Evolutionary conservation across 2,888 invertebrate genomes (phyloP), one percentile per base, ranked within the genome.

Genomic region (Phorcus lineatus): DNA sequence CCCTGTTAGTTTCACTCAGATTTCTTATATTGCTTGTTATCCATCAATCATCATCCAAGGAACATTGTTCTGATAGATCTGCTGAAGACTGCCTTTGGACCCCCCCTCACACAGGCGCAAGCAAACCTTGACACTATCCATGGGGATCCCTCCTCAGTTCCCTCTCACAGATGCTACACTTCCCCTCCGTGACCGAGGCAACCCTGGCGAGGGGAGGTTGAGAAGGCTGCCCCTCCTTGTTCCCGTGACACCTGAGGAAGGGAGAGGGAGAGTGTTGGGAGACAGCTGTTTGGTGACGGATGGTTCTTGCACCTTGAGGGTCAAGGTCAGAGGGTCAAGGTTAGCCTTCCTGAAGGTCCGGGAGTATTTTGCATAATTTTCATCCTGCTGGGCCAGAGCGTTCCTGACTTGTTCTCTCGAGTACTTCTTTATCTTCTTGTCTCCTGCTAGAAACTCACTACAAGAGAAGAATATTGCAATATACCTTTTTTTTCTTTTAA

Each of bases 381-480:
- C 81, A 7, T 85, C 87, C 17, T 85, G 84, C 24, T 76, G 75
- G 13, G 78, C 74, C 53, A 77, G 57, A 13, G 78, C 79, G 31
- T 79, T 74, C 47, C 78, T 80, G n/a, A 86, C 86, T 22, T 84
- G 86, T 54, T 88, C 88, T 66, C 89, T 82, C 52, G 90, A 86
- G 53, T 89, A 85, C 75, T 86, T 88, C 81, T 88, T 88, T 17
- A 90, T 90, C 78, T 88, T 88, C 82, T 87, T 89, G 82, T 90
- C 90, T 0, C 89, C 90, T 22, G 83, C 82, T 28, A 90, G 83
- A 80, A 90, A 90, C 80, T 90, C 90, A 17, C 90, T 90, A 79
- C 11, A 82, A 54, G 52, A 62, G 7, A 67, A 13, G 28, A 66
- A 53, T 1, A 47, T 4, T 13, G 6, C 1, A 47, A 13, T 47